Conservation (phyloP, 2,797 vertebrate species). For the Cephalopachus bancanus region DNA sequence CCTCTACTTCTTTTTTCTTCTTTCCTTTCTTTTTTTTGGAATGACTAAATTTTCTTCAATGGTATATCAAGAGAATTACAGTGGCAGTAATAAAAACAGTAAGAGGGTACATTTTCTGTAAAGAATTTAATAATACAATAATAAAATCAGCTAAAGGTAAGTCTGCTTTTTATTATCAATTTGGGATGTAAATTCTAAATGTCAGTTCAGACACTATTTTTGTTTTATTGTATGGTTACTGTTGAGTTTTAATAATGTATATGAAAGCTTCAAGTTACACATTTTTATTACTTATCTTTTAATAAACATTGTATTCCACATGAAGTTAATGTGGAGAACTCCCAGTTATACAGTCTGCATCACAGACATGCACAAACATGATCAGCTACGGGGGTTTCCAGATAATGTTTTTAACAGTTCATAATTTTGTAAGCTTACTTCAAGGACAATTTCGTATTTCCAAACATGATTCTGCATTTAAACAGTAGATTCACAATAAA, state of each 20-base stretch:
- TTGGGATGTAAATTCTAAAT: slow-evolving; percentile 8
- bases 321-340: background rate
- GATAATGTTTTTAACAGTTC: background rate
- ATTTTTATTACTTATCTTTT: slow-evolving; percentile 6
- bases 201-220: background rate
- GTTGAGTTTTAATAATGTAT: background rate
- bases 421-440: slow-evolving; percentile 13
- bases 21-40: background rate
- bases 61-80: background rate
- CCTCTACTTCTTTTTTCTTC: background rate
- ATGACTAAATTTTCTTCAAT: background rate
- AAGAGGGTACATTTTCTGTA: background rate
- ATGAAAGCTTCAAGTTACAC: background rate
- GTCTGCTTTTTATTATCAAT: background rate
- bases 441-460: background rate
- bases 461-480: background rate
- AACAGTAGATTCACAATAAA: slow-evolving; percentile 21
- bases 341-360: background rate
- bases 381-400: background rate
- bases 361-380: background rate
- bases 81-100: background rate
- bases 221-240: background rate
- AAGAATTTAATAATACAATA: background rate
- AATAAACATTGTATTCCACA: background rate
- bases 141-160: slow-evolving; percentile 3